Base-by-base conservation (phyloP, 2,888 invertebrate species). In the Carcina quercana region DNA sequence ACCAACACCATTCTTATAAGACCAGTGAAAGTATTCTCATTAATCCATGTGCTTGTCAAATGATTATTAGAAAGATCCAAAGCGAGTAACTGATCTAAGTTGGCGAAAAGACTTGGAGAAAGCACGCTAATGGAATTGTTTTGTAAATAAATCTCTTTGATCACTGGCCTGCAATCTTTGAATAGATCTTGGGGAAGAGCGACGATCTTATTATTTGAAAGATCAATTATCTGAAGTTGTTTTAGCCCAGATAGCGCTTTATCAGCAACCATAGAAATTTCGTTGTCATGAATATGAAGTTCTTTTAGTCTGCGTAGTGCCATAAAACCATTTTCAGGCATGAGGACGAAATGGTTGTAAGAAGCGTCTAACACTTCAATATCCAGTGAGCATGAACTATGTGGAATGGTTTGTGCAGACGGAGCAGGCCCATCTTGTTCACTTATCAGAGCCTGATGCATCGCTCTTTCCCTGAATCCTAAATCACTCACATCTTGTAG, bases 91-190 rank as follows among this genome's bases (percentile, higher is more conserved):
- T 92, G 93, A 52, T 91, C 91, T 48, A 96, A 84, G 67, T 94
- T 92, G n/a, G 92, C 88, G 62, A 97, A 93, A 32, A 96, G 86
- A 46, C 92, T 92, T 1, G 94, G 93, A 45, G 95, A 92, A 45
- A 96, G 85, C 25, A 92, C 91, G 65, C 91, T 91, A 52, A 97
- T 91, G 13, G 95, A 94, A 85, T 96, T 96, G 76, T 96, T 96
- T 73, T 95, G 94, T 63, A 96, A 80, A 75, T 95, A 92, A 59
- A 96, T 90, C 78, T 96, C 95, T 76, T 92, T 93, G 52, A 96
- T 90, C 40, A 91, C 89, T 43, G 89, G 89, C 30, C 89, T 85
- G 55, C 90, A 88, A 73, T 95, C 94, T 63, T 87, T 87, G 61
- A 97, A 95, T 44, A 97, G 79, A 59, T 92, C 92, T 42, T 93